Base-by-base conservation (phyloP, 2,113 vertebrate species). In the Catharus bicknelli region DNA sequence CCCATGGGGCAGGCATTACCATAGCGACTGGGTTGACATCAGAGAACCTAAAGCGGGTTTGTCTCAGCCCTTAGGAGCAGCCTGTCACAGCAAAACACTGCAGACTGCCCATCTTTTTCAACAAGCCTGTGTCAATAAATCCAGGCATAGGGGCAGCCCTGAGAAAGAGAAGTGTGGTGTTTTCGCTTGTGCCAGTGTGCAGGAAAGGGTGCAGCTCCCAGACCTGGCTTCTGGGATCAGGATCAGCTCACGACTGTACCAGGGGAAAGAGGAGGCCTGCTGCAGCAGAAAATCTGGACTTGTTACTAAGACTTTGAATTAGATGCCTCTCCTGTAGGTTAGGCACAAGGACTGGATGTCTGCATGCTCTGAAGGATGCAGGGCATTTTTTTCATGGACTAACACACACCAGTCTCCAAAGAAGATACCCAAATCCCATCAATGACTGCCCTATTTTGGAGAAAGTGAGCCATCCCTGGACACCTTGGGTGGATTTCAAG, bases 391-490 rank as follows among this genome's bases (percentile, higher is more conserved):
- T 51, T n/a, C 2, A 3, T 61, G 45, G 54, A 26, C 22, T 2
- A 1, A 26, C 43, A 72, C 45, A 72, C 3, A 7, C 8, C 23
- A 10, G 34, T 42, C 55, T 78, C 74, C 57, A 53, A 76, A 66
- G 42, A 16, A 75, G 22, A 53, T 16, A 13, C n/a, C 16, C 53
- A n/a, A 61, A 45, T 62, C n/a, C 53, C 54, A 32, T 13, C 30
- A 61, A 38, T 0, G 2, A 16, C 58, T 0, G 0, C 51, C 20
- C 27, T 32, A 0, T 38, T 43, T 42, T 5, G 3, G 57, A 88
- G 63, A 6, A 2, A 34, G 17, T 17, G 20, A 93, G 40, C 17
- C 1, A 1, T 38, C 25, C 30, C 36, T 53, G 27, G 53, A 55
- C 30, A 62, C 45, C 7, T 53, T 25, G 58, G 40, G 11, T 4